Evolutionary conservation across 2,888 invertebrate genomes (phyloP), one percentile per base, ranked within the genome.

Genomic region (Automeris io): DNA sequence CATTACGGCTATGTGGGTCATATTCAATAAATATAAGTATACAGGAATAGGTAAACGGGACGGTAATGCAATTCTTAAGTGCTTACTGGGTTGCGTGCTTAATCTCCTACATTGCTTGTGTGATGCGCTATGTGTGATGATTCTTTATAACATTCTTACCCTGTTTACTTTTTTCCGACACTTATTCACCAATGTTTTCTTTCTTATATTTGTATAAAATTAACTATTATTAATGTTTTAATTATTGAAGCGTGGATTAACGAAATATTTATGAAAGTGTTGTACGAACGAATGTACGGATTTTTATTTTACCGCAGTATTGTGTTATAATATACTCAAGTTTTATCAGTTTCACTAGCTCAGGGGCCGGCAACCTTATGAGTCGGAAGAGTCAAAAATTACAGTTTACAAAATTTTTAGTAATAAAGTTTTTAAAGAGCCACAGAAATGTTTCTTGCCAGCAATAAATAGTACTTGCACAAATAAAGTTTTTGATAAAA

Each of bases 301-400:
- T 31, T 32, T 23, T 18, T n/a, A 18, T 32, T 23, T 37, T 16
- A 37, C 31, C 32, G 16, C 11, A 21, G n/a, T 32, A 11, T 31
- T 23, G 18, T 7, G 9, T 13, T 12, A 26, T 31, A 23, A 31
- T 16, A 22, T 11, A 23, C 7, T 31, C 19, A n/a, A 2, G 5
- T 18, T 37, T 32, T 24, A 64, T 70, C 74, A 70, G 70, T 78
- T 77, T 75, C 73, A 74, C 73, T 75, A 62, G 51, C 64, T 43
- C 56, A n/a, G n/a, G n/a, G n/a, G n/a, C n/a, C n/a, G n/a, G n/a
- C n/a, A n/a, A n/a, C n/a, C n/a, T n/a, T n/a, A n/a, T n/a, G n/a
- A n/a, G n/a, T n/a, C n/a, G n/a, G n/a, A n/a, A n/a, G n/a, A n/a
- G n/a, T n/a, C n/a, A n/a, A n/a, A n/a, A n/a, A n/a, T n/a, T n/a